Evolutionary conservation across 2,797 vertebrate species (phyloP).

Genomic region (Distichodus sexfasciatus): DNA sequence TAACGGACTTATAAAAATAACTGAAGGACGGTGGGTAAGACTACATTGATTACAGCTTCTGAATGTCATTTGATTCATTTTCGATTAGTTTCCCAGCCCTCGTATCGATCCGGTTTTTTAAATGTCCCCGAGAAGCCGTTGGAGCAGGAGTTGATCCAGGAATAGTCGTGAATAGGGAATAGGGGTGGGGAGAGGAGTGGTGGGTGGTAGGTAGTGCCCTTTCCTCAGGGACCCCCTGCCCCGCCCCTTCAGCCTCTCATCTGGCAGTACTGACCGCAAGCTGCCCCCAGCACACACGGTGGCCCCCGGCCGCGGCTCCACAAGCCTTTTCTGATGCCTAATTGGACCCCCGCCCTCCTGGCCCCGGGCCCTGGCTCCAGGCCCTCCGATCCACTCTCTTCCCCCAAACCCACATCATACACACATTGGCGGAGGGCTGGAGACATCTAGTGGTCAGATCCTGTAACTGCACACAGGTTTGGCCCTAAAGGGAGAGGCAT

Average conservation of each 20-base stretch:
- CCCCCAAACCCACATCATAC: neutral
- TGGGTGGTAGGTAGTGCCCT: neutral
- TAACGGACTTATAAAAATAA: too few relatives aligned
- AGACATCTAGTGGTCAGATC: constrained; percentile 71
- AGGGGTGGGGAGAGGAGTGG: neutral
- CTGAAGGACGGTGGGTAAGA: too few relatives aligned
- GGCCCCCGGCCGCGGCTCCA: constrained; percentile 12
- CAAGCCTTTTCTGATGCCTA: constrained; percentile 21
- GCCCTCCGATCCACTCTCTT: constrained; percentile 15
- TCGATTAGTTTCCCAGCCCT: too few relatives aligned
- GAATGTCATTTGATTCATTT: too few relatives aligned
- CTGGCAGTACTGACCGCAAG: constrained; percentile 17
- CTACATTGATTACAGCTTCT: too few relatives aligned
- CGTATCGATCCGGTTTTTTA: too few relatives aligned
- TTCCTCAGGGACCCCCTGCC: constrained; percentile 24
- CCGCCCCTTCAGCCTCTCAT: neutral
- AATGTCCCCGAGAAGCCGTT: constrained; percentile 5
- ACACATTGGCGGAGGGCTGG: constrained; percentile 64
- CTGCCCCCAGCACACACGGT: constrained; percentile 3
- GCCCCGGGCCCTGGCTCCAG: constrained; percentile 26
- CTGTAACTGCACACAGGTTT: constrained; percentile 48
- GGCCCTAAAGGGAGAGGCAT: neutral
- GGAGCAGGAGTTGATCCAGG: neutral
- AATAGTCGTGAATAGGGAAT: neutral
- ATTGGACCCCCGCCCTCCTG: constrained; percentile 29